These are phyloP conservation scores for Cyrtodaria siliqua DNA, from an alignment of 2,888 invertebrate genomes.

Conservation along the genomic window DNA sequence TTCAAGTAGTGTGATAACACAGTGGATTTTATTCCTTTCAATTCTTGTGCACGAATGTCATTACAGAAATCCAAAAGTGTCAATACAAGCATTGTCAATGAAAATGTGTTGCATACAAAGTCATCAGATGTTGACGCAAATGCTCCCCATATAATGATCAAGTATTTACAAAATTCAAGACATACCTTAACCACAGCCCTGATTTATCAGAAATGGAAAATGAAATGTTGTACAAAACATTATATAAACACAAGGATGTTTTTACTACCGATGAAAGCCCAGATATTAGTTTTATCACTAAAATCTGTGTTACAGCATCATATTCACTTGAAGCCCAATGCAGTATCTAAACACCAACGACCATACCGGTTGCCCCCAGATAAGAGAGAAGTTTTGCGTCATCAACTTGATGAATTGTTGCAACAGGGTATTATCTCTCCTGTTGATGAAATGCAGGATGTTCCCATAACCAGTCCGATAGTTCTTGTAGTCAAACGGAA, in stretches of 20 bases:
- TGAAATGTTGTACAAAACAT: conserved; percentile 15
- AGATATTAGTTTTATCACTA: conserved; percentile 20
- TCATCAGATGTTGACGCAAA: neutral
- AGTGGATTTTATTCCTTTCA: conserved; percentile 28
- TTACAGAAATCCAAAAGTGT: neutral
- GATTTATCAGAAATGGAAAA: conserved; percentile 20
- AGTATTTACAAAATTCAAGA: conserved; percentile 15
- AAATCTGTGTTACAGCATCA: conserved; percentile 16
- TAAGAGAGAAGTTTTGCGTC: conserved; percentile 25
- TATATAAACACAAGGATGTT: conserved; percentile 32
- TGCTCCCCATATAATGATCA: neutral
- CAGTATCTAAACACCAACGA: conserved; percentile 27
- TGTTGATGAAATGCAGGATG: conserved; percentile 22
- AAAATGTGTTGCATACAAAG: neutral
- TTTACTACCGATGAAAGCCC: conserved; percentile 31
- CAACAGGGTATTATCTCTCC: conserved; percentile 32
- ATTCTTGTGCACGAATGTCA: conserved; percentile 25
- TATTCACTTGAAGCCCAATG: conserved; percentile 31
- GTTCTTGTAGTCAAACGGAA: conserved; percentile 33
- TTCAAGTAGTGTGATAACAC: conserved; percentile 40
- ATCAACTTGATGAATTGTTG: conserved; percentile 38
- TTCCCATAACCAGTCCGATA: conserved; percentile 34
- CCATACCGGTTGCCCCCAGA: conserved; percentile 34
- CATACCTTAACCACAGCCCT: conserved; percentile 9
- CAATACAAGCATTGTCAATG: neutral